Evolutionary conservation across 2,888 invertebrate genomes (phyloP).

Genomic region (Erebia palarica): DNA sequence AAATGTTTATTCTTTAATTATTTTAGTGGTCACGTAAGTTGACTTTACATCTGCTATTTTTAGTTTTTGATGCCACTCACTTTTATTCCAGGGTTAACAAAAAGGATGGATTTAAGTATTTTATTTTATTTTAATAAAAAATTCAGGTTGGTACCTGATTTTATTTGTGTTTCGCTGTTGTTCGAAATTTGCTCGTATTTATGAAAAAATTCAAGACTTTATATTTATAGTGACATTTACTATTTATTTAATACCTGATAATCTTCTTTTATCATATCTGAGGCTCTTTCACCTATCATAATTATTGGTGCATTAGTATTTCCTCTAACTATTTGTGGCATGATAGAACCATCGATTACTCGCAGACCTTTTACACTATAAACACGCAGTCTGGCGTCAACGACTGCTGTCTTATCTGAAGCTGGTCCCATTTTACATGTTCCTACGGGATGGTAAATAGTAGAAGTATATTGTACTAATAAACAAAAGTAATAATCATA

Average conservation of each 20-base stretch:
- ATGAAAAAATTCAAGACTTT: slow-evolving; percentile 5
- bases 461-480: slow-evolving; percentile 85
- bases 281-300: slow-evolving; percentile 93
- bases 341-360: slow-evolving; percentile 86
- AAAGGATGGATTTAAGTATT: too few species aligned
- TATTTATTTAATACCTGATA: slow-evolving; percentile 47
- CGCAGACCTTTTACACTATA: slow-evolving; percentile 84
- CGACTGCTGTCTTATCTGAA: slow-evolving; percentile 84
- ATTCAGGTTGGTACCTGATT: slow-evolving; percentile 39
- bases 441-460: slow-evolving; percentile 87
- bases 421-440: slow-evolving; percentile 88
- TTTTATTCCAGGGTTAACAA: too few species aligned
- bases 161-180: slow-evolving; percentile 57
- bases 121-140: slow-evolving; percentile 13
- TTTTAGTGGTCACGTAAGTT: too few species aligned
- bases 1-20: too few species aligned
- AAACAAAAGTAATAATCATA: slow-evolving; percentile 86
- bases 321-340: slow-evolving; percentile 85
- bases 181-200: slow-evolving; percentile 59
- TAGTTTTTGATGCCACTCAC: too few species aligned
- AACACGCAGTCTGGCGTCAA: slow-evolving; percentile 84
- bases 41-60: too few species aligned
- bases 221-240: not conserved
- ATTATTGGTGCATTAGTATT: slow-evolving; percentile 93
- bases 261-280: slow-evolving; percentile 88